Percentiles rank a stretch among this genome's conserved stretches.
phyloP scores from a whole-genome alignment of 2,113 vertebrate genomes.

The Bubo blakistoni region DNA sequence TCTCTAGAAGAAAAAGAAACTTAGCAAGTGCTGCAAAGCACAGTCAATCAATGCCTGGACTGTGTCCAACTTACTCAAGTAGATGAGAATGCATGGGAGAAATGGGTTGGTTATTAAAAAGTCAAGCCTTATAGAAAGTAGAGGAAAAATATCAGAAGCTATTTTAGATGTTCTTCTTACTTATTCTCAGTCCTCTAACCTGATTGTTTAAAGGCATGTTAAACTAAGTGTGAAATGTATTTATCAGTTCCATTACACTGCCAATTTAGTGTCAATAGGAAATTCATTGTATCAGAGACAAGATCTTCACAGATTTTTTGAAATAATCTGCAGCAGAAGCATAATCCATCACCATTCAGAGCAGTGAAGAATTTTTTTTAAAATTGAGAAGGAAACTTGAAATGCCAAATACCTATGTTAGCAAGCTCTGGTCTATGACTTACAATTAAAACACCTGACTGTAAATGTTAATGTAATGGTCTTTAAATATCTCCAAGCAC shows the following conservation, averaged over 20 bases:
- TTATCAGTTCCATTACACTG: background rate
- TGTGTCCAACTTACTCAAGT: constrained; percentile 24
- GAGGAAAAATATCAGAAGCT: background rate
- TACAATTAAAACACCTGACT: background rate
- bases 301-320: background rate
- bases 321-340: background rate
- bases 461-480: background rate
- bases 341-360: background rate
- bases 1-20: constrained; percentile 65
- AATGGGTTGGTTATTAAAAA: constrained; percentile 14
- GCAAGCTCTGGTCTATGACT: background rate
- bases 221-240: constrained; percentile 8
- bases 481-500: background rate
- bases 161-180: background rate
- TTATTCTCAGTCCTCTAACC: background rate
- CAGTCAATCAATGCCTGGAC: constrained; percentile 24
- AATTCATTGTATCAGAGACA: background rate
- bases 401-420: background rate
- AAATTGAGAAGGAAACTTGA: background rate
- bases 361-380: background rate
- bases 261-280: background rate
- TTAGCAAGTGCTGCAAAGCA: constrained; percentile 12
- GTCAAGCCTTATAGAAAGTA: background rate
- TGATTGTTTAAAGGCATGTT: background rate
- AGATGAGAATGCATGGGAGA: constrained; percentile 8